phyloP scores from a whole-genome alignment of 2,113 vertebrate species.

The Corythaeola cristata region DNA sequence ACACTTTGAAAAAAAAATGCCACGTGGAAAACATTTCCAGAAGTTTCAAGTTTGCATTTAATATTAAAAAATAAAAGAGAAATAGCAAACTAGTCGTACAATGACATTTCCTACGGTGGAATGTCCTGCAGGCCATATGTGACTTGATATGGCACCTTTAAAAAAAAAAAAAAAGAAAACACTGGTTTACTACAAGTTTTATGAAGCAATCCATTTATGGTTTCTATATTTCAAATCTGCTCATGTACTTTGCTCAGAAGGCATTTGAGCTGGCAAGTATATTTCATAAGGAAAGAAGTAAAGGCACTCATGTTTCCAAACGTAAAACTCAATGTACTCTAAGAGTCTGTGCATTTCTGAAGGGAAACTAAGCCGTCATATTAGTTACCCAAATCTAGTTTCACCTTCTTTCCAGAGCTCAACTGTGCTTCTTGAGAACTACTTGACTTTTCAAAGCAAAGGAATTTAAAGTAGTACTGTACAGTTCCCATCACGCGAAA shows the following conservation, averaged over 20 bases:
- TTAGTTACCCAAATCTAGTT: slow-evolving; percentile 42
- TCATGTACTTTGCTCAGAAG: slow-evolving; percentile 50
- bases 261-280: slow-evolving; percentile 61
- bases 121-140: slow-evolving; percentile 22
- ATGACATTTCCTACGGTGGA: slow-evolving; percentile 8
- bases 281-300: slow-evolving; percentile 63
- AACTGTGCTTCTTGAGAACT: slow-evolving; percentile 62
- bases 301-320: slow-evolving; percentile 78
- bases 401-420: slow-evolving; percentile 64
- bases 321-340: slow-evolving; percentile 45
- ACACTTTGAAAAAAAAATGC: slow-evolving; percentile 69
- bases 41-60: slow-evolving; percentile 69
- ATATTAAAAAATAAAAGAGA: neutral
- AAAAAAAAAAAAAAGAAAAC: neutral
- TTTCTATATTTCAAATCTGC: slow-evolving; percentile 52
- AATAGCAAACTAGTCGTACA: slow-evolving; percentile 32
- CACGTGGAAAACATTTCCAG: slow-evolving; percentile 68
- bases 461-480: slow-evolving; percentile 40
- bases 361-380: slow-evolving; percentile 18
- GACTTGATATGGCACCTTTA: neutral
- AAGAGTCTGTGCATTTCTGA: slow-evolving; percentile 33
- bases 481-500: slow-evolving; percentile 25
- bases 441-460: slow-evolving; percentile 49
- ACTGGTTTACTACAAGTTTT: slow-evolving; percentile 48
- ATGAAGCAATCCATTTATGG: slow-evolving; percentile 24